Percentiles rank a stretch among this genome's conserved stretches.
Conservation (phyloP, 2,888 invertebrate species). For the Apotomis betuletana region DNA sequence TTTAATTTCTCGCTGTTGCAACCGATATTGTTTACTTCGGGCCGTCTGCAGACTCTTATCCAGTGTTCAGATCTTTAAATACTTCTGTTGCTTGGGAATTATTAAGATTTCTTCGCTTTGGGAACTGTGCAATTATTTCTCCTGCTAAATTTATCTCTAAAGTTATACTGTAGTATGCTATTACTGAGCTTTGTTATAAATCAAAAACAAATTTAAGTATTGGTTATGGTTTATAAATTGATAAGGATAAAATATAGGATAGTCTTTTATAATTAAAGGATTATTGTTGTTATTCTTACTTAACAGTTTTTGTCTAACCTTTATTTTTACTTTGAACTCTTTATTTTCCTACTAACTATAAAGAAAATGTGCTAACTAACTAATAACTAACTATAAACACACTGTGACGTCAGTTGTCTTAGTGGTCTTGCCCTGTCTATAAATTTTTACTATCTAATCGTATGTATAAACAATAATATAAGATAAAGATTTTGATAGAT, state of each 20-base stretch:
- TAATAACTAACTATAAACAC: too few relatives aligned
- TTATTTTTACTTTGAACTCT: too few relatives aligned
- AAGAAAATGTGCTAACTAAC: too few relatives aligned
- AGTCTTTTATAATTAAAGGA: not conserved
- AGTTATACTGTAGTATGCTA: not conserved
- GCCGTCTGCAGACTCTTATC: not conserved
- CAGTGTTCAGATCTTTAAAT: not conserved
- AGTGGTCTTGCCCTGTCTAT: not conserved
- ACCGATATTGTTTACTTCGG: slow-evolving; percentile 4
- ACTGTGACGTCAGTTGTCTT: too few relatives aligned
- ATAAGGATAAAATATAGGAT: slow-evolving; percentile 3
- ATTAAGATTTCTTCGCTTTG: not conserved
- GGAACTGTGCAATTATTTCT: slow-evolving; percentile 1
- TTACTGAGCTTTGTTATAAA: slow-evolving; percentile 12
- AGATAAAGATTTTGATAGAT: slow-evolving; percentile 32
- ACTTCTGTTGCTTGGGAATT: not conserved
- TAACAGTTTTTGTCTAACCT: too few relatives aligned
- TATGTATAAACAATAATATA: slow-evolving; percentile 22
- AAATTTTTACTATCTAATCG: not conserved
- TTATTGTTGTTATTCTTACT: not conserved
- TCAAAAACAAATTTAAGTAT: slow-evolving; percentile 19
- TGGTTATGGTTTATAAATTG: slow-evolving; percentile 9
- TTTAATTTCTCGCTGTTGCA: slow-evolving; percentile 20
- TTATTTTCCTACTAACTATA: too few relatives aligned
- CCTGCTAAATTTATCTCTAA: not conserved